These are phyloP conservation scores for Propithecus coquereli DNA, from an alignment of 2,113 vertebrate species.

Conservation along the genomic window DNA sequence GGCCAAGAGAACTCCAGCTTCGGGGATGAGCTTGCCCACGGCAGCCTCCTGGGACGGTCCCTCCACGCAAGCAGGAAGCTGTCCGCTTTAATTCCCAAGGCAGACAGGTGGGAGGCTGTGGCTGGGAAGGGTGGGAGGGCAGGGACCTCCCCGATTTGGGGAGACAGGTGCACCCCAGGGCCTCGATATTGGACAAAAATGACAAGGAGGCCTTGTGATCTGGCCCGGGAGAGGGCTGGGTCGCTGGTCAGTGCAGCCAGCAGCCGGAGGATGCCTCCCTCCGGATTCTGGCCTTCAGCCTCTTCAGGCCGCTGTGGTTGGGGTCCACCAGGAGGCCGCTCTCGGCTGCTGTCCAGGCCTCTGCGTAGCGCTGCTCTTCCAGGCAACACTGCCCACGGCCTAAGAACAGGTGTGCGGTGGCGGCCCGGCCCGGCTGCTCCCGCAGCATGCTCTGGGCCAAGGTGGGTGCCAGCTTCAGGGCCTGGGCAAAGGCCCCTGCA, in stretches of 20 bases:
- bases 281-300: constrained; percentile 85
- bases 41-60: background rate
- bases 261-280: constrained; percentile 85
- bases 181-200: background rate
- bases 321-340: constrained; percentile 86
- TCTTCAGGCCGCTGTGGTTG: constrained; percentile 85
- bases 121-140: background rate
- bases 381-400: constrained; percentile 80
- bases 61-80: background rate
- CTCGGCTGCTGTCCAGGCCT: constrained; percentile 87
- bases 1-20: background rate
- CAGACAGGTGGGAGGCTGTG: background rate
- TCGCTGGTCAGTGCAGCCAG: constrained; percentile 83
- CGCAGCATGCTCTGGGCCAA: constrained; percentile 81
- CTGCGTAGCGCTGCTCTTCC: constrained; percentile 78
- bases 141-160: background rate
- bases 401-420: constrained; percentile 82
- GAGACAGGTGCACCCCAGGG: background rate
- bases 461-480: constrained; percentile 83
- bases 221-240: accelerated
- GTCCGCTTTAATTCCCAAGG: background rate
- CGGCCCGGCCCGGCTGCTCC: constrained; percentile 76
- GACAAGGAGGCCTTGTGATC: accelerated
- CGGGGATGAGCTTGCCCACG: accelerated
- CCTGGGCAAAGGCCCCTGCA: constrained; percentile 85